Conservation (phyloP, 2,888 invertebrate species). For the Amphipyra tragopoginis region DNA sequence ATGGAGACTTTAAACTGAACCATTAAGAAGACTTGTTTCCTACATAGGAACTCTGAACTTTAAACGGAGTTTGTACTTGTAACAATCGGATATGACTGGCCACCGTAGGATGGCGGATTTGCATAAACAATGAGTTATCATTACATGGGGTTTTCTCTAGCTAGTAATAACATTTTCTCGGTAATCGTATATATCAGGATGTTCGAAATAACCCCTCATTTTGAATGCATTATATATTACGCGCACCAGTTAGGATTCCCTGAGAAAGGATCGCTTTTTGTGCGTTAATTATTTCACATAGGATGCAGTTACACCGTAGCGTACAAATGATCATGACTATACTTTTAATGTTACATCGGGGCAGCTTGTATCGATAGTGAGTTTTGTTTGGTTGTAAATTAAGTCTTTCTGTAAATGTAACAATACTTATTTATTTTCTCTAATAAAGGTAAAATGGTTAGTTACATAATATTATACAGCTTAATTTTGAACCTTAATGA, state of each 20-base stretch:
- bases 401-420: too few species aligned
- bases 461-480: too few species aligned
- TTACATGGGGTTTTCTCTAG: conserved; percentile 77
- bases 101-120: conserved; percentile 71
- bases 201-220: conserved; percentile 73
- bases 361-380: too few species aligned
- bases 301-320: conserved; percentile 63
- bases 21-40: conserved; percentile 10
- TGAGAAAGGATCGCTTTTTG: conserved; percentile 73
- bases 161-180: conserved; percentile 71
- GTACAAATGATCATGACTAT: conserved; percentile 1
- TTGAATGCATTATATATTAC: conserved; percentile 66
- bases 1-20: neutral
- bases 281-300: conserved; percentile 59
- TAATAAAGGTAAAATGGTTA: too few species aligned
- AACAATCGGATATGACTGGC: conserved; percentile 69
- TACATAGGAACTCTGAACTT: conserved; percentile 31
- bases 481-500: too few species aligned
- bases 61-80: conserved; percentile 24
- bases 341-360: too few species aligned
- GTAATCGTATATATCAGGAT: conserved; percentile 81
- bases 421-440: too few species aligned
- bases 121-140: conserved; percentile 75
- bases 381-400: too few species aligned
- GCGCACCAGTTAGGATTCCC: conserved; percentile 71